Percentiles rank a stretch among this genome's conserved stretches.
phyloP scores from a whole-genome alignment of 2,888 invertebrate species.

The Watsonalla binaria region DNA sequence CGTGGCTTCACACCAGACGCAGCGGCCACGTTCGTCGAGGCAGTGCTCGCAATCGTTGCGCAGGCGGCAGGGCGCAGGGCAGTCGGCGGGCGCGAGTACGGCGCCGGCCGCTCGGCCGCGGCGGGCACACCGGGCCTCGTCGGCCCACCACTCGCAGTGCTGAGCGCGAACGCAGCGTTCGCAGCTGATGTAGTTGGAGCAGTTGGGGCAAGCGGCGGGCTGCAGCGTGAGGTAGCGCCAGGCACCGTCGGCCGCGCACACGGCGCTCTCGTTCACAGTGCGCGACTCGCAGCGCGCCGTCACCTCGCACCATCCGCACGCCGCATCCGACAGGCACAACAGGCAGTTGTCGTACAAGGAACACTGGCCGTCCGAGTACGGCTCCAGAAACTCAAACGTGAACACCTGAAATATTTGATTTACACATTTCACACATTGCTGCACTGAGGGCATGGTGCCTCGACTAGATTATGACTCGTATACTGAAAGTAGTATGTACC shows the following conservation, averaged over 20 bases:
- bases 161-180: constrained; percentile 88
- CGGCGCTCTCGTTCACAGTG: constrained; percentile 81
- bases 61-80: constrained; percentile 89
- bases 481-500: constrained; percentile 43
- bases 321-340: constrained; percentile 91
- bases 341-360: constrained; percentile 89
- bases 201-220: constrained; percentile 90
- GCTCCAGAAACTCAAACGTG: constrained; percentile 93
- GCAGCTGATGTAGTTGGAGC: constrained; percentile 93
- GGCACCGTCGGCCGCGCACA: constrained; percentile 76
- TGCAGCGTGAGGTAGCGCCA: constrained; percentile 91
- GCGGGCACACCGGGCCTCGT: constrained; percentile 91
- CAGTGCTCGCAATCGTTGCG: constrained; percentile 89
- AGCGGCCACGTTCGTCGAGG: constrained; percentile 90
- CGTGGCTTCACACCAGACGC: constrained; percentile 97
- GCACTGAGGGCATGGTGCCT: not conserved
- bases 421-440: not conserved
- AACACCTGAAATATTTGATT: constrained; percentile 75
- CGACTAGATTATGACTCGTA: not conserved
- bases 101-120: constrained; percentile 86
- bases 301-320: constrained; percentile 95
- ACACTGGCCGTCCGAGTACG: constrained; percentile 90
- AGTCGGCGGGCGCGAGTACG: constrained; percentile 79
- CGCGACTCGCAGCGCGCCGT: constrained; percentile 85
- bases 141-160: constrained; percentile 95